A percentile compares a stretch with the other conserved stretches of the same genome.
phyloP scores from a whole-genome alignment of 2,113 vertebrate genomes.

The Bufo bufo region DNA sequence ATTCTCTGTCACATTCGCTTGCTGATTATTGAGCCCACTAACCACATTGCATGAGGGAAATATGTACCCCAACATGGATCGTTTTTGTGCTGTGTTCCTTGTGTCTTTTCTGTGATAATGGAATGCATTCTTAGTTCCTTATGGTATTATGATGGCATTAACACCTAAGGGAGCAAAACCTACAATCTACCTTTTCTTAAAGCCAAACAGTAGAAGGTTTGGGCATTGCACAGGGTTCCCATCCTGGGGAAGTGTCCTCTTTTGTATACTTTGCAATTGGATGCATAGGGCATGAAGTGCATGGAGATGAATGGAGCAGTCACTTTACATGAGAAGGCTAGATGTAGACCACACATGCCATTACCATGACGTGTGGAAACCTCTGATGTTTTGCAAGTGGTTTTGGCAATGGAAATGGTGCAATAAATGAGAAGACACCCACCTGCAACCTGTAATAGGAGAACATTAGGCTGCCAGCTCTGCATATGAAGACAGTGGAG shows the following conservation, averaged over 20 bases:
- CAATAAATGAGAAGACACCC: conserved; percentile 62
- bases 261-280: not conserved
- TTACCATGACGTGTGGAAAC: conserved; percentile 71
- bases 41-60: not conserved
- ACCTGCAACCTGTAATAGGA: conserved; percentile 67
- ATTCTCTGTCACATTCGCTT: no score
- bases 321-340: conserved; percentile 59
- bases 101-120: not conserved
- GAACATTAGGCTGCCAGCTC: conserved; percentile 72
- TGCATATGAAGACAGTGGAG: conserved; percentile 77
- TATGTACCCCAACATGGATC: not conserved
- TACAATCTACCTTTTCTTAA: not conserved
- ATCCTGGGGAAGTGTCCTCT: not conserved
- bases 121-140: not conserved
- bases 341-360: conserved; percentile 65
- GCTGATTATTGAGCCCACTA: not conserved
- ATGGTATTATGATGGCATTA: no score
- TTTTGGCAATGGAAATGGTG: conserved; percentile 78
- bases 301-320: conserved; percentile 49
- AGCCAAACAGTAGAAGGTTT: not conserved
- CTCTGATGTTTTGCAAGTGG: conserved; percentile 72
- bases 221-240: not conserved
- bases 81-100: not conserved
- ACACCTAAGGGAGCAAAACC: no score
- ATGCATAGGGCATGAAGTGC: not conserved